Conservation (phyloP, 2,888 invertebrate species). For the Thysanoteuthis rhombus region DNA sequence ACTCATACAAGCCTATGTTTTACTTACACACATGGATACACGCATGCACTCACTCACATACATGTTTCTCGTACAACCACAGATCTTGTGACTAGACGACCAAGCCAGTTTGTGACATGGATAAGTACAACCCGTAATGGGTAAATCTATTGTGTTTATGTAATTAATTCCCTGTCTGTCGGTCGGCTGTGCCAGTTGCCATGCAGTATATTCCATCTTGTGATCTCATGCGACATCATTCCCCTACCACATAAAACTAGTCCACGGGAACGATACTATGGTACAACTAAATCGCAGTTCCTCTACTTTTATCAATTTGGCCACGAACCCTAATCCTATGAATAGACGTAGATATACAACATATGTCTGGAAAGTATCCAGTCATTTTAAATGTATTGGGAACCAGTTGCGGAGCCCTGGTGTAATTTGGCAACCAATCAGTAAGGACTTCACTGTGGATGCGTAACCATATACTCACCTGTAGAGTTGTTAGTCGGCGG, state of each 20-base stretch:
- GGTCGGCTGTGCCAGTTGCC: not conserved
- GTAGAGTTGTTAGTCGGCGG: no score
- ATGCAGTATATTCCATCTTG: not conserved
- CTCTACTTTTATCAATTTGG: not conserved
- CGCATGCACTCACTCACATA: not conserved
- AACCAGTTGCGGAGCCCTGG: no score
- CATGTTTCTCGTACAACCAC: not conserved
- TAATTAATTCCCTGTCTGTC: slow-evolving; percentile 12
- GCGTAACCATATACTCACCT: no score
- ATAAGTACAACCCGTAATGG: not conserved
- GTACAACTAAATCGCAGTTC: not conserved
- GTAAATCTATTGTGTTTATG: not conserved
- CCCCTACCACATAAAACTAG: not conserved
- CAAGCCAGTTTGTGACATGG: slow-evolving; percentile 12
- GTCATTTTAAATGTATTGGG: no score
- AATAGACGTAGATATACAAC: not conserved
- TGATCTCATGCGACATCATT: not conserved
- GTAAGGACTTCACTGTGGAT: no score
- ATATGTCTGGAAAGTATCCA: no score
- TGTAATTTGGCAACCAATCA: no score
- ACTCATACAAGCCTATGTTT: no score
- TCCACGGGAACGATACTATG: not conserved
- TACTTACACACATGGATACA: no score
- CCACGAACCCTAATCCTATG: not conserved
- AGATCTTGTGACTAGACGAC: not conserved